phyloP scores from a whole-genome alignment of 2,888 invertebrate species.

The Sycophila texana region DNA sequence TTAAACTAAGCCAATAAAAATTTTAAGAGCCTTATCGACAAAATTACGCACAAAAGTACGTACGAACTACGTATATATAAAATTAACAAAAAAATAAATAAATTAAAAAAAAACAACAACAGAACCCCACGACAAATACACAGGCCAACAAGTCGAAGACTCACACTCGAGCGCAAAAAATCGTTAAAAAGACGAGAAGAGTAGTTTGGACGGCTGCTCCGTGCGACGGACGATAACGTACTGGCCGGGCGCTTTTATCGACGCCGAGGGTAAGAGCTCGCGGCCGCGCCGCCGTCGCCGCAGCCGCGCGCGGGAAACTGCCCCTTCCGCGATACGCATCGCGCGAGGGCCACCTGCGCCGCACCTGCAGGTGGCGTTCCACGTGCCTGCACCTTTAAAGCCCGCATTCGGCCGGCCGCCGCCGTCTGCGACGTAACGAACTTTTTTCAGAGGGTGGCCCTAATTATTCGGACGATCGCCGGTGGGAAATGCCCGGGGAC shows the following conservation, averaged over 20 bases:
- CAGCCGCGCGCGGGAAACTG: constrained; percentile 14
- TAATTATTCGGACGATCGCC: too few relatives aligned
- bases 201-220: neutral
- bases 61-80: too few relatives aligned
- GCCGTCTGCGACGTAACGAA: neutral
- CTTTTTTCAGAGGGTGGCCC: too few relatives aligned
- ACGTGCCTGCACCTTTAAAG: constrained; percentile 43
- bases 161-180: neutral
- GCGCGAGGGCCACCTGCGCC: constrained; percentile 32
- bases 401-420: constrained; percentile 13
- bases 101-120: too few relatives aligned
- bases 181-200: neutral
- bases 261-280: neutral
- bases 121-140: too few relatives aligned
- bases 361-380: constrained; percentile 41
- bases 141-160: too few relatives aligned
- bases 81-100: too few relatives aligned
- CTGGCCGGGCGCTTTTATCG: constrained; percentile 36
- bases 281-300: too few relatives aligned
- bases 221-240: constrained; percentile 44
- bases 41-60: too few relatives aligned
- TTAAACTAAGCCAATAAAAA: too few relatives aligned
- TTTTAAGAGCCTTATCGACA: too few relatives aligned
- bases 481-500: too few relatives aligned
- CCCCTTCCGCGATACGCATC: constrained; percentile 2